Evolutionary conservation across 2,113 vertebrate genomes (phyloP).

Genomic region (Pungitius pungitius): DNA sequence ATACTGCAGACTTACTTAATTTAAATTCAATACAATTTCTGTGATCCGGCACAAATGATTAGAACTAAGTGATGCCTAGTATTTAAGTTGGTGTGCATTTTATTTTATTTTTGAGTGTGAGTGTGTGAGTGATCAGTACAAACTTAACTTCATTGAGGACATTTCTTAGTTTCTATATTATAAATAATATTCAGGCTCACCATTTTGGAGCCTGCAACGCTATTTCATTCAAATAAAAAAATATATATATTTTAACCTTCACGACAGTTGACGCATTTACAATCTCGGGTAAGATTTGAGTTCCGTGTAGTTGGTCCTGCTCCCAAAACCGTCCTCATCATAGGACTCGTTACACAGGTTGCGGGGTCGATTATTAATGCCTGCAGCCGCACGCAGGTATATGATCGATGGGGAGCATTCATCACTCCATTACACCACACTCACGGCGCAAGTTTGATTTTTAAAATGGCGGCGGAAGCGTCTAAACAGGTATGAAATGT

Average conservation of each 20-base stretch:
- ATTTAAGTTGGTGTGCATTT: not conserved
- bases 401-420: slow-evolving; percentile 66
- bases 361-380: slow-evolving; percentile 67
- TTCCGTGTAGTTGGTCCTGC: too few species aligned
- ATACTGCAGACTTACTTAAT: not conserved
- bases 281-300: not conserved
- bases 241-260: not conserved
- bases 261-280: too few species aligned
- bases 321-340: too few species aligned
- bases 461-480: slow-evolving; percentile 83
- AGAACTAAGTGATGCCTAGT: not conserved
- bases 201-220: not conserved
- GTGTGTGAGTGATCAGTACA: too few species aligned
- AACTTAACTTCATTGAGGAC: not conserved
- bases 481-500: slow-evolving; percentile 72
- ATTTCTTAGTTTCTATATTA: not conserved
- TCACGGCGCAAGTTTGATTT: slow-evolving; percentile 67
- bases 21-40: not conserved
- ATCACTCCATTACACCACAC: slow-evolving; percentile 69
- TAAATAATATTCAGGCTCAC: not conserved
- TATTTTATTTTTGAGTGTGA: too few species aligned
- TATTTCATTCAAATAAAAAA: not conserved
- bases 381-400: slow-evolving; percentile 74
- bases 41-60: not conserved
- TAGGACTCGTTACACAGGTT: fast-evolving